Conservation (phyloP, 2,113 vertebrate species). For the Otus sunia region DNA sequence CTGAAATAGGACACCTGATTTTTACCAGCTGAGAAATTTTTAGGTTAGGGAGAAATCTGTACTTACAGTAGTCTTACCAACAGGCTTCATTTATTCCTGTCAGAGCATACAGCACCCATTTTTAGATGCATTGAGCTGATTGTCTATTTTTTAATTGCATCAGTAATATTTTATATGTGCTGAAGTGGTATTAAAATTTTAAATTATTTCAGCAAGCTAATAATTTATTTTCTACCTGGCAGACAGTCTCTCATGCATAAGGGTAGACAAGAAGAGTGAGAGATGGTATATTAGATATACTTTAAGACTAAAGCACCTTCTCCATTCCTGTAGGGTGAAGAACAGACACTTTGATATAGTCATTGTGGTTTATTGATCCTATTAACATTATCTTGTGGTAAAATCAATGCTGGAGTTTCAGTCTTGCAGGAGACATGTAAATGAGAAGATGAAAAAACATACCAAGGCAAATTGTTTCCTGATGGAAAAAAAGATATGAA, state of each 20-base stretch:
- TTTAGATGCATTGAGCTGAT: slow-evolving; percentile 32
- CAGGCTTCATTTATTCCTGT: slow-evolving; percentile 5
- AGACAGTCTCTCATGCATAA: slow-evolving; percentile 26
- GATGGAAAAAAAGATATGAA: slow-evolving; percentile 42
- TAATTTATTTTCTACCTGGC: slow-evolving; percentile 50
- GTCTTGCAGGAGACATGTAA: slow-evolving; percentile 74
- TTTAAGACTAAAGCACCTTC: slow-evolving; percentile 17
- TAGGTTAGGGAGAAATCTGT: background rate
- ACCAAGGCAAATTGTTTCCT: slow-evolving; percentile 66
- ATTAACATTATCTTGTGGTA: slow-evolving; percentile 77
- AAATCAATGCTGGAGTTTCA: slow-evolving; percentile 74
- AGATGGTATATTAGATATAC: background rate
- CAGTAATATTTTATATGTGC: slow-evolving; percentile 68
- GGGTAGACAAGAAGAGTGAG: background rate
- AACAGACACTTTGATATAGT: slow-evolving; percentile 69
- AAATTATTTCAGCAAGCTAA: slow-evolving; percentile 36
- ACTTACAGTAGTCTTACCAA: background rate
- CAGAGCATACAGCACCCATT: background rate
- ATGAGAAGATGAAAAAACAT: slow-evolving; percentile 69
- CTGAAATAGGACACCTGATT: background rate
- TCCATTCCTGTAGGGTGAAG: slow-evolving; percentile 42
- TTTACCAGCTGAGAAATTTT: background rate
- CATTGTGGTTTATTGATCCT: slow-evolving; percentile 76
- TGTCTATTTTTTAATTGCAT: slow-evolving; percentile 63
- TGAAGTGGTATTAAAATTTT: slow-evolving; percentile 63